These are phyloP conservation scores for Megaustenia siamemsis DNA, from an alignment of 2,888 invertebrate species.

Conservation along the genomic window DNA sequence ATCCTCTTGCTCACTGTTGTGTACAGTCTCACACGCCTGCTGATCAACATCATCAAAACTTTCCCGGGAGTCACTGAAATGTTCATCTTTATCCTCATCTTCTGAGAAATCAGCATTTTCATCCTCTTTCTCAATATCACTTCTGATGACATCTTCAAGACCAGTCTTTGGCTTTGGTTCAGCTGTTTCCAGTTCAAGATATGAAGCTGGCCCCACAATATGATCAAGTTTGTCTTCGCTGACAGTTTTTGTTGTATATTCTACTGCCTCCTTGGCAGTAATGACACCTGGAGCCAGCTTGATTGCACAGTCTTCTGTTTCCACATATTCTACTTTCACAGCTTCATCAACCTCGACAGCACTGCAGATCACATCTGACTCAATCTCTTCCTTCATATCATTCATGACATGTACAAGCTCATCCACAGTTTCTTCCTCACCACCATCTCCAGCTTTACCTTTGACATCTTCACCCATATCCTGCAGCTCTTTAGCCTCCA, in stretches of 20 bases:
- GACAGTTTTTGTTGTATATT: neutral
- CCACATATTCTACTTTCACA: neutral
- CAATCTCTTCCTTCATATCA: neutral
- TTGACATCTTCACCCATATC: too few species aligned
- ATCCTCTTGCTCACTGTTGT: neutral
- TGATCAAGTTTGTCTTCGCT: neutral
- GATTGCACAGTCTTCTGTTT: neutral
- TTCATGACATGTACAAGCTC: too few species aligned
- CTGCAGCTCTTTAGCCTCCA: too few species aligned
- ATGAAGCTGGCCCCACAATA: neutral
- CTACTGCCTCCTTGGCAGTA: neutral
- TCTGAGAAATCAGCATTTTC: neutral
- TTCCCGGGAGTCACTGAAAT: constrained; percentile 22
- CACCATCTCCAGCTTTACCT: too few species aligned
- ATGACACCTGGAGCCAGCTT: neutral
- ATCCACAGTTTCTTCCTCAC: too few species aligned
- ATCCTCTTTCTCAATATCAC: neutral
- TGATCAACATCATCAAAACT: neutral
- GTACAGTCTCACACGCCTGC: neutral
- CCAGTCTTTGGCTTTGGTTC: neutral
- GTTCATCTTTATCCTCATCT: constrained; percentile 25
- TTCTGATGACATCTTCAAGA: neutral
- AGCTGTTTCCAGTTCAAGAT: neutral
- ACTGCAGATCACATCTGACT: neutral
- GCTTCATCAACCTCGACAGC: neutral